Conservation (phyloP, 2,113 vertebrate genomes). For the Odobenus rosmarus region DNA sequence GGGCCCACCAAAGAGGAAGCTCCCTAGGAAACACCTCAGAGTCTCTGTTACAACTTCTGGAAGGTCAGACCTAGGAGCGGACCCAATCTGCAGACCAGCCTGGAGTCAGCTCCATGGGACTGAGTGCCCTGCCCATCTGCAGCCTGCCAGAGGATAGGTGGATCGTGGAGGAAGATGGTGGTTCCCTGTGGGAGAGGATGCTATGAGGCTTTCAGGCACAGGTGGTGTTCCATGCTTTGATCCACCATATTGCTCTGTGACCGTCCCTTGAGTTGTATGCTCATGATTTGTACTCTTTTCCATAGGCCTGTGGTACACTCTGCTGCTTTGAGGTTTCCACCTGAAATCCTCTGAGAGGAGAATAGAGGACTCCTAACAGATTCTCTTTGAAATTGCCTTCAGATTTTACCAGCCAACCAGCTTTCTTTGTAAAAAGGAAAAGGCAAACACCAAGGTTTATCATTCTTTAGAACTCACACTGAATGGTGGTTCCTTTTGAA, state of each 20-base stretch:
- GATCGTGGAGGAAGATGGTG: neutral
- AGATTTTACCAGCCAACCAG: slow-evolving; percentile 36
- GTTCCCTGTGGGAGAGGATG: neutral
- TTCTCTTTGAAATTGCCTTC: slow-evolving; percentile 52
- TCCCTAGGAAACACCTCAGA: neutral
- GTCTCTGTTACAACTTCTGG: neutral
- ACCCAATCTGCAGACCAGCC: neutral
- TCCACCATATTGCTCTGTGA: neutral
- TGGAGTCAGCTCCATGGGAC: neutral
- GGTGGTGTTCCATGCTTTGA: neutral
- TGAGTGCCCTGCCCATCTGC: neutral
- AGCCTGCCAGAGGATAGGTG: neutral
- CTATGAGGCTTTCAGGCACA: neutral
- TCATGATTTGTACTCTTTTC: neutral
- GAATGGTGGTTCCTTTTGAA: slow-evolving; percentile 44
- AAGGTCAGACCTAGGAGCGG: neutral
- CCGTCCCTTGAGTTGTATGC: fast-evolving
- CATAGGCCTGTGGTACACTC: neutral
- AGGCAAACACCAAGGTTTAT: slow-evolving; percentile 61
- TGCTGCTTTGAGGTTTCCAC: neutral
- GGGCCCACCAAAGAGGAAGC: neutral
- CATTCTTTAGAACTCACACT: slow-evolving; percentile 26
- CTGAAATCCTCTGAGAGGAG: neutral
- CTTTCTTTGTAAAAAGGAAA: slow-evolving; percentile 29
- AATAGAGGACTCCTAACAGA: neutral